These are phyloP conservation scores for Anastrepha ludens DNA, from an alignment of 1,140 invertebrate species.

Conservation along the genomic window DNA sequence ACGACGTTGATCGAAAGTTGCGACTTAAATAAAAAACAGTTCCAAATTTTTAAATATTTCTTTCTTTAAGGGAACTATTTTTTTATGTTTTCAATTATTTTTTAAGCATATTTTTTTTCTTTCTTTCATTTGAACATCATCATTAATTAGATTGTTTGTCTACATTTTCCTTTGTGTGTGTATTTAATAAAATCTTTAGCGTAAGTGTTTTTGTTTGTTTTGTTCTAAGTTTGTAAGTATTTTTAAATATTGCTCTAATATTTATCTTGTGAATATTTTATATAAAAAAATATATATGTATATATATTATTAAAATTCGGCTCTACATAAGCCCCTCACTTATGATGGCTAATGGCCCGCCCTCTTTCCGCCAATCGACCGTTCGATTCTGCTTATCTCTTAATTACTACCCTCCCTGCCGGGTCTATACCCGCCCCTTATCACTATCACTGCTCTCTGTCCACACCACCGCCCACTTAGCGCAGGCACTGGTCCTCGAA, in stretches of 20 bases:
- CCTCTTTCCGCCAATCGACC: not conserved
- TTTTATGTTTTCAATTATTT: constrained; percentile 1
- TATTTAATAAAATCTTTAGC: not conserved
- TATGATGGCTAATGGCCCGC: constrained; percentile 1
- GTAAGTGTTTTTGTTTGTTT: not conserved
- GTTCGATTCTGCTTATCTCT: not conserved
- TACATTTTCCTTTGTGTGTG: not conserved
- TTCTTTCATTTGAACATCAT: not conserved
- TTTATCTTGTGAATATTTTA: constrained; percentile 8
- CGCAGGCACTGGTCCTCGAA: constrained; percentile 67
- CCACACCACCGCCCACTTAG: not conserved
- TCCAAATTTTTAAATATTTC: constrained; percentile 14
- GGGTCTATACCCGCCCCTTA: not conserved
- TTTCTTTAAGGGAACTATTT: constrained; percentile 40
- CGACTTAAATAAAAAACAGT: constrained; percentile 49
- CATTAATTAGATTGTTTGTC: not conserved
- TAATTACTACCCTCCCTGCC: constrained; percentile 15
- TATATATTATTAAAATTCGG: not conserved
- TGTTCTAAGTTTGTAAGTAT: not conserved
- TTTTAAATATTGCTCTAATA: constrained; percentile 28
- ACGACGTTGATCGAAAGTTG: not conserved
- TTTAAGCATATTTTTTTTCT: constrained; percentile 32
- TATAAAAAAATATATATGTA: constrained; percentile 46
- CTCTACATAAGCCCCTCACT: not conserved
- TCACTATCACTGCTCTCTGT: not conserved